Base-by-base conservation (phyloP, 2,113 vertebrate genomes). In the Ophthalmotilapia sp. region DNA sequence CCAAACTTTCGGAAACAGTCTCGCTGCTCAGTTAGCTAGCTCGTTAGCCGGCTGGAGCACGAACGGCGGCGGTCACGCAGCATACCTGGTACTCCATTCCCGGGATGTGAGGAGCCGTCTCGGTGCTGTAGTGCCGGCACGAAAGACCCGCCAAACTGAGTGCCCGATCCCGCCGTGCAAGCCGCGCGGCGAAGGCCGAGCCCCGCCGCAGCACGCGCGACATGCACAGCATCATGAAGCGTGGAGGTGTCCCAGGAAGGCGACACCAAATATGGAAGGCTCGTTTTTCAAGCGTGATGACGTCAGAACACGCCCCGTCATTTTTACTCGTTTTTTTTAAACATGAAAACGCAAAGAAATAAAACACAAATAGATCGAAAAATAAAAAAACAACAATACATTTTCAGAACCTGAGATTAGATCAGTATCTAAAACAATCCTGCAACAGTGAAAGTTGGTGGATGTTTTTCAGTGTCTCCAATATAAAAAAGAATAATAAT, bases 51-150 rank as follows among this genome's bases (percentile, higher is more conserved):
- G 14, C 14, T 14, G 11, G 5, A 5, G 23, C 56, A 5, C 33
- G 4, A 1, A 6, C 9, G 26, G 1, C 9, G 40, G 8, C 38
- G 10, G 7, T 2, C 4, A 3, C 26, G 2, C 5, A 0, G 19
- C 58, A 21, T 91, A 99, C 98, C 97, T 98, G 98, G 79, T 99
- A 98, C 82, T 98, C 98, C 97, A 97, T 98, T 54, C 94, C 94
- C 2, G 96, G 96, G 17, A 94, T 93, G 14, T 82, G 96, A 40
- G 93, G 95, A 1, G 96, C 97, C 3, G 96, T 93, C 86, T 96
- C 94, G 4, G 96, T 95, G 93, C 96, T 97, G 89, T 86, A 94
- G 15, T 53, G 12, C 45, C 83, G 33, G 58, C 42, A 9, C 5
- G 85, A 77, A 81, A 89, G 9, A 3, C 87, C 81, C 80, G 75